Evolutionary conservation across 2,888 invertebrate species (phyloP).

Genomic region (Drosophila merina): DNA sequence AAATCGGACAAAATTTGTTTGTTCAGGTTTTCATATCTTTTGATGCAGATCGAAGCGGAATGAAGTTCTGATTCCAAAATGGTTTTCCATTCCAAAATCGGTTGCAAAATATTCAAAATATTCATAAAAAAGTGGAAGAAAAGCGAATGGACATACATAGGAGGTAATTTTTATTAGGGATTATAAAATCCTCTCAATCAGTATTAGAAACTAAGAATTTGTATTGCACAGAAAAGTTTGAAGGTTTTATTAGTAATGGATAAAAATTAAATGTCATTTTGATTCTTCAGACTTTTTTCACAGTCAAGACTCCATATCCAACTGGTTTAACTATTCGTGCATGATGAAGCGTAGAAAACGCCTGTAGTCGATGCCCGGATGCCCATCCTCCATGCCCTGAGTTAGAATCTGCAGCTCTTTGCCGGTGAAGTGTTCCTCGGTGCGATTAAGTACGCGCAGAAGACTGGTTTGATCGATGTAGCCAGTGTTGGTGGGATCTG

Average conservation of each 20-base stretch:
- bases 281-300: background rate
- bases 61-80: no score
- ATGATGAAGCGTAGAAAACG: conserved; percentile 31
- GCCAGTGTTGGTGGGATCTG: conserved; percentile 16
- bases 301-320: background rate
- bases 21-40: no score
- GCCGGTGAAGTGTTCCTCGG: conserved; percentile 10
- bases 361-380: conserved; percentile 22
- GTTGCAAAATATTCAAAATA: no score
- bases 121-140: no score
- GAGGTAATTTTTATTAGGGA: no score
- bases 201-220: no score
- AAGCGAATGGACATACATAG: no score
- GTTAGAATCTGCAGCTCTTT: conserved; percentile 23
- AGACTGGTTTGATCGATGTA: conserved; percentile 9
- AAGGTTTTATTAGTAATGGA: background rate
- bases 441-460: conserved; percentile 17
- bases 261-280: background rate
- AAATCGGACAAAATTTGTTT: no score
- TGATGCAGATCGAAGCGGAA: no score
- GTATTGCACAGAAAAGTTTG: background rate
- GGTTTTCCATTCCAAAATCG: no score
- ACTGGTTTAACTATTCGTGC: conserved; percentile 16
- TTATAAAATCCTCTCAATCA: no score
- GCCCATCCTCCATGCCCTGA: conserved; percentile 11